Base-by-base conservation (phyloP, 1,140 invertebrate genomes). In the Heliconius eleuchia region DNA sequence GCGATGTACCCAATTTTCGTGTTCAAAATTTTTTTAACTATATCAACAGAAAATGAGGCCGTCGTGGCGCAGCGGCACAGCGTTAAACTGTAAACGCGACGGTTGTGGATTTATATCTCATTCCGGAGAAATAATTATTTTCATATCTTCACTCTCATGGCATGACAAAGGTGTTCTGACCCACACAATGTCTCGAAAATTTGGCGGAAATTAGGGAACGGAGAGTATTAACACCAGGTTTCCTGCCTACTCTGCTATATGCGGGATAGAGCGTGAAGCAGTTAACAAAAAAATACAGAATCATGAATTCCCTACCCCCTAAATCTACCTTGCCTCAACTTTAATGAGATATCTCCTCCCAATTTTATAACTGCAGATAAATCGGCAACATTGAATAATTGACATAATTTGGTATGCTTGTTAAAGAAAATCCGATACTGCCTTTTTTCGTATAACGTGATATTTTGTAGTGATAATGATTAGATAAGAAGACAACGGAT, bases 371-470 rank as follows among this genome's bases (percentile, higher is more conserved):
- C 89, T 89, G 89, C 89, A 88, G 87, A 92, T 91, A 91, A 88
- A 89, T 86, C 82, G 78, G 86, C 82, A 84, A 89, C 91, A 91
- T 91, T 90, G 91, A 92, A 89, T 92, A 92, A 92, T 92, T 92
- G 91, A 90, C 87, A 87, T 90, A 88, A 91, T 92, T 92, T 90
- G 88, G 89, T 85, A 87, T 86, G 86, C 87, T 90, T 91, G 88
- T 90, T 91, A 88, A 83, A 85, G 86, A 88, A 90, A 89, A 92
- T 87, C 89, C 86, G 90, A 89, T 84, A 86, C 79, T 39, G 73
- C 60, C 73, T 75, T 80, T 84, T 84, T 84, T 87, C 83, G 81
- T 80, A 83, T 84, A 78, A 79, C 72, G 80, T 73, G 74, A 84
- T 79, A 73, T 70, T 23, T 30, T 74, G 71, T 80, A 77, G 74